A percentile compares a stretch with the other conserved stretches of the same genome.
phyloP scores from a whole-genome alignment of 2,888 invertebrate genomes.

The Scaptomyza parva region DNA sequence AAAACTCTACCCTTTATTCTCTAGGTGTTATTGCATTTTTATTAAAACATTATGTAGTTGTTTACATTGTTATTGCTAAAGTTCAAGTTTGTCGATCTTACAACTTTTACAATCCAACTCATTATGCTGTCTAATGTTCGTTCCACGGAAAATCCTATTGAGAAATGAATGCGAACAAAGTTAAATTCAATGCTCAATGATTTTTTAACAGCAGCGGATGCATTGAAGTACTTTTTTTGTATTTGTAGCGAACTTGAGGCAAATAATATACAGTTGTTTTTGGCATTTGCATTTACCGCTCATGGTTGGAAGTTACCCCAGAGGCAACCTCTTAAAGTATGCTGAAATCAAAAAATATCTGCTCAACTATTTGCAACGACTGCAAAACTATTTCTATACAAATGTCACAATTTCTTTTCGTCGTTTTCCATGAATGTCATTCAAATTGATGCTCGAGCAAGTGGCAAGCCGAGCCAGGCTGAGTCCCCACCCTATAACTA shows the following conservation, averaged over 20 bases:
- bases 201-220: slow-evolving; percentile 8
- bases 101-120: background rate
- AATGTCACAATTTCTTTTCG: slow-evolving; percentile 73
- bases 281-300: slow-evolving; percentile 22
- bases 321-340: slow-evolving; percentile 56
- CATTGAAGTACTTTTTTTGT: slow-evolving; percentile 11
- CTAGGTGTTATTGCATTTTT: background rate
- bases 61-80: background rate
- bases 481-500: slow-evolving; percentile 35
- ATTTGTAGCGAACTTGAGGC: slow-evolving; percentile 9
- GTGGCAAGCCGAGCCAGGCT: slow-evolving; percentile 36
- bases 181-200: background rate
- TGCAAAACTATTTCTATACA: slow-evolving; percentile 76
- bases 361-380: slow-evolving; percentile 72
- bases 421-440: slow-evolving; percentile 72
- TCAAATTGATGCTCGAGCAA: slow-evolving; percentile 73
- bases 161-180: background rate
- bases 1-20: background rate
- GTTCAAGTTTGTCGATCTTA: background rate
- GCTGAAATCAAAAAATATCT: slow-evolving; percentile 78
- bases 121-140: background rate
- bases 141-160: background rate
- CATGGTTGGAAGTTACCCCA: slow-evolving; percentile 31
- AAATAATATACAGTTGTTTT: slow-evolving; percentile 16
- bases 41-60: too few species aligned